Evolutionary conservation across 35 echinoderm and acorn worm genomes (phyloP), one percentile per base, ranked within the genome.

Genomic region (Apostichopus parvimensis): DNA sequence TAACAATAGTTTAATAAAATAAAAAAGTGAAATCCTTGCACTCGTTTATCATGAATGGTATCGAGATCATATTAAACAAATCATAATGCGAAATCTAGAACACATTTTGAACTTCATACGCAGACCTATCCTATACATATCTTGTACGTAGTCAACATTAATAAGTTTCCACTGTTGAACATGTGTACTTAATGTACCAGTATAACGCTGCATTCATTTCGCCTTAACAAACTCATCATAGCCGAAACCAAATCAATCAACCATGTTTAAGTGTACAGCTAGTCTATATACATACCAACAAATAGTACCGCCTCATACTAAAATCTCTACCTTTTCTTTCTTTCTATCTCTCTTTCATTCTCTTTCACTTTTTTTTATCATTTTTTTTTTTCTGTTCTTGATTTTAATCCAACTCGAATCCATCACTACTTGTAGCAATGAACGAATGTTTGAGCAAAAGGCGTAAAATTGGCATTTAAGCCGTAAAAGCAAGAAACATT

Each of bases 381-480:
- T 82, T 8, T 82, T 8, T 8, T 82, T 8, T 82, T 82, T 82
- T 17, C 52, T 9, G 9, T 28, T 28, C 26, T 28, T 28, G 15
- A 28, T 28, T 55, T 82, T 82, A 56, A 53, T 57, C 17, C 53
- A 9, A 56, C 17, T 18, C 79, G 52, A 56, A 57, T 55, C 79
- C 79, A 57, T 82, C 52, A 82, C 13, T 18, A 56, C 21, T 82
- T 56, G 79, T 82, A 82, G 79, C 79, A 82, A 82, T 82, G 79
- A 82, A 57, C 79, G 79, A 82, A 82, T 82, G 79, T 82, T 82
- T 82, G 52, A 20, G 79, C 53, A 82, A 82, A 82, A 56, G 79
- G 79, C 79, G 79, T 82, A 82, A 82, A 82, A 82, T 82, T 82
- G 79, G 79, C 79, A 82, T 56, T 82, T 82, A 82, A 82, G 52